These are phyloP conservation scores for Zaprionus africanus DNA, from an alignment of 1,140 invertebrate species.

Conservation along the genomic window DNA sequence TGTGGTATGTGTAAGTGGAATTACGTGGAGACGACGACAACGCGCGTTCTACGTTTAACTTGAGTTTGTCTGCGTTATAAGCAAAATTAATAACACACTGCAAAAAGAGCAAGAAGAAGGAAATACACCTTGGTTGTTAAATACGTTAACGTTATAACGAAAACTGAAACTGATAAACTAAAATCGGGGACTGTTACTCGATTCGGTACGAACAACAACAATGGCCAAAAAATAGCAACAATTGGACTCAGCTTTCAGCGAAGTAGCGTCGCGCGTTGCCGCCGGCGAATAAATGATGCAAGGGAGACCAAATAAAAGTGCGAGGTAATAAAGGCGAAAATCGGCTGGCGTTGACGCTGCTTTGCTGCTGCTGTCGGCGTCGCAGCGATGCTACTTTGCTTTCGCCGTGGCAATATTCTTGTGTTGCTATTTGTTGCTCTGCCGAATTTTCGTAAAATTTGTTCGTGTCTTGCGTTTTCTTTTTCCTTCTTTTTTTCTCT, in stretches of 20 bases:
- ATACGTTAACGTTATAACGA: neutral
- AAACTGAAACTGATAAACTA: conserved; percentile 7
- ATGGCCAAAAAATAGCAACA: conserved; percentile 12
- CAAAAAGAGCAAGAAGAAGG: conserved; percentile 47
- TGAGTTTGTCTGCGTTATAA: conserved; percentile 38
- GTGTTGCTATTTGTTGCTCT: conserved; percentile 49
- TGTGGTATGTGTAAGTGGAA: conserved; percentile 79
- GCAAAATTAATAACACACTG: conserved; percentile 55
- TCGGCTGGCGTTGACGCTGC: conserved; percentile 16
- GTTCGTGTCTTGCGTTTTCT: conserved; percentile 59
- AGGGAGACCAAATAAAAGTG: conserved; percentile 18
- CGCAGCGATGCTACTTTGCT: conserved; percentile 45
- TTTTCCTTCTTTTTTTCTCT: conserved; percentile 38
- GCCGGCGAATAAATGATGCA: conserved; percentile 45
- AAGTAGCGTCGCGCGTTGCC: conserved; percentile 50
- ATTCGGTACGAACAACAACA: neutral
- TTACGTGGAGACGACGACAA: conserved; percentile 60
- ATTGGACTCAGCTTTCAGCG: conserved; percentile 12
- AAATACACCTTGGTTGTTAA: conserved; percentile 30
- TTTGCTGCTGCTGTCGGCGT: conserved; percentile 6
- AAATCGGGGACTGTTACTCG: neutral
- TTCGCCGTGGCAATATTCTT: conserved; percentile 70
- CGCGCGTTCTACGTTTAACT: conserved; percentile 64
- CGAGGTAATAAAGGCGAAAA: conserved; percentile 23
- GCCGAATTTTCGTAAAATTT: conserved; percentile 71